Conservation (phyloP, 2,888 invertebrate species). For the Pardosa pseudoannulata region DNA sequence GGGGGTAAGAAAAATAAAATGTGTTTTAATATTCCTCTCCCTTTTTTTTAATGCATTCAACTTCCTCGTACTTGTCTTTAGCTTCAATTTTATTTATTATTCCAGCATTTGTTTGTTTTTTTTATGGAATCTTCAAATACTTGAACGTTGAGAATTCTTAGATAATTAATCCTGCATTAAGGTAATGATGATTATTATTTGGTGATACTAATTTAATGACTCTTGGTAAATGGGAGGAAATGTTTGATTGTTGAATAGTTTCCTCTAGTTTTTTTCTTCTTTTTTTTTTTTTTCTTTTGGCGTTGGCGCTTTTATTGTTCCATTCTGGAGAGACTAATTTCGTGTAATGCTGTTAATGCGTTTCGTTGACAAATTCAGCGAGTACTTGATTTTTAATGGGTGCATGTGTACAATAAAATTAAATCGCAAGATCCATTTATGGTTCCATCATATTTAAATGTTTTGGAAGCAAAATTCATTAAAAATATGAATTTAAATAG, state of each 20-base stretch:
- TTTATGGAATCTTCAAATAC: constrained; percentile 28
- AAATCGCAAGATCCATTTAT: neutral
- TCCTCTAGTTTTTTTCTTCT: constrained; percentile 30
- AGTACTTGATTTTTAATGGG: neutral
- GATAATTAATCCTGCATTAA: constrained; percentile 66
- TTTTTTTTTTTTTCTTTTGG: no score
- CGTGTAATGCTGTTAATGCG: constrained; percentile 24
- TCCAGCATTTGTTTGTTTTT: constrained; percentile 24
- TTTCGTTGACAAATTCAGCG: neutral
- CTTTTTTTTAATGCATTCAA: constrained; percentile 29
- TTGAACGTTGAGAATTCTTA: constrained; percentile 29
- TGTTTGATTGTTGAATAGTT: constrained; percentile 22
- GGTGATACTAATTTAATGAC: constrained; percentile 52
- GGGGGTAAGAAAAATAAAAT: neutral
- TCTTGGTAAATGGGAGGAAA: constrained; percentile 43
- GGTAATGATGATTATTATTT: constrained; percentile 68
- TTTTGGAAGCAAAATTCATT: neutral
- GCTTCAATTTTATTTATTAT: constrained; percentile 20
- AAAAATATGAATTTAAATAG: no score
- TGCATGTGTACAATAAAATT: neutral
- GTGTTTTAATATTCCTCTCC: constrained; percentile 29
- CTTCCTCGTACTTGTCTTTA: constrained; percentile 11
- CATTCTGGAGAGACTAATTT: constrained; percentile 47
- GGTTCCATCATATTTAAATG: neutral
- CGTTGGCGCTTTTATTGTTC: constrained; percentile 14